phyloP scores from a whole-genome alignment of 2,797 vertebrate species.

The Poeciliopsis infans region DNA sequence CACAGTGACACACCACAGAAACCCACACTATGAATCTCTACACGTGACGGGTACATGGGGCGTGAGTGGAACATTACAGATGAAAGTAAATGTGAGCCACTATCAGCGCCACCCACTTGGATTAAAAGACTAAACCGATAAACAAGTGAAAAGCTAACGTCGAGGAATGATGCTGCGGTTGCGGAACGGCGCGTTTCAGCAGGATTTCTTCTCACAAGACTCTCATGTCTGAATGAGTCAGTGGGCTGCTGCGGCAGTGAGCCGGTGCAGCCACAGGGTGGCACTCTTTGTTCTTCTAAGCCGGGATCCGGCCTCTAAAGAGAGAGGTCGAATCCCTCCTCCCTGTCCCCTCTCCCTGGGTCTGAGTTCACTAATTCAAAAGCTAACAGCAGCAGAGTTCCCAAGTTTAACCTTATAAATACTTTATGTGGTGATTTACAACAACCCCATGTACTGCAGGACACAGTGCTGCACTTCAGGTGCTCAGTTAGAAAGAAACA shows the following conservation, averaged over 20 bases:
- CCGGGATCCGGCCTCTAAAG: constrained; percentile 1
- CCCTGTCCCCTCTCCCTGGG: constrained; percentile 39
- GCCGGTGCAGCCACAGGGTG: constrained; percentile 54
- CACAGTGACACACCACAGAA: constrained; percentile 36
- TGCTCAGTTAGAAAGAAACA: constrained; percentile 34
- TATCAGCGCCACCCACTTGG: constrained; percentile 36
- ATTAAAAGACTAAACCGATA: constrained; percentile 28
- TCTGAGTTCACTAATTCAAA: constrained; percentile 75
- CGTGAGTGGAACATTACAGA: constrained; percentile 46
- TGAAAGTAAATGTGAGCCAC: constrained; percentile 8
- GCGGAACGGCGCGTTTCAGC: constrained; percentile 39
- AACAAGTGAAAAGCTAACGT: constrained; percentile 31
- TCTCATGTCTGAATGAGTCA: constrained; percentile 5
- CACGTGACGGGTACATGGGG: constrained; percentile 31
- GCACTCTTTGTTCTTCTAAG: constrained; percentile 71
- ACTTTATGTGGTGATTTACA: constrained; percentile 78
- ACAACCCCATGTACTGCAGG: constrained; percentile 57
- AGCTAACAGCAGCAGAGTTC: constrained; percentile 73
- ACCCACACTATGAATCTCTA: constrained; percentile 21
- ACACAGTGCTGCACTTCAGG: constrained; percentile 19
- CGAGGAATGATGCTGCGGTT: constrained; percentile 15
- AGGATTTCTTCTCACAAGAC: constrained; percentile 13
- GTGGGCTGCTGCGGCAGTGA: neutral
- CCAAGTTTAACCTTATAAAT: constrained; percentile 80
- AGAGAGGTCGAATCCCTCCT: constrained; percentile 13